Percentiles rank a stretch among this genome's conserved stretches.
These are phyloP conservation scores for Apotomis betuletana DNA, from an alignment of 2,888 invertebrate genomes.

Conservation along the genomic window DNA sequence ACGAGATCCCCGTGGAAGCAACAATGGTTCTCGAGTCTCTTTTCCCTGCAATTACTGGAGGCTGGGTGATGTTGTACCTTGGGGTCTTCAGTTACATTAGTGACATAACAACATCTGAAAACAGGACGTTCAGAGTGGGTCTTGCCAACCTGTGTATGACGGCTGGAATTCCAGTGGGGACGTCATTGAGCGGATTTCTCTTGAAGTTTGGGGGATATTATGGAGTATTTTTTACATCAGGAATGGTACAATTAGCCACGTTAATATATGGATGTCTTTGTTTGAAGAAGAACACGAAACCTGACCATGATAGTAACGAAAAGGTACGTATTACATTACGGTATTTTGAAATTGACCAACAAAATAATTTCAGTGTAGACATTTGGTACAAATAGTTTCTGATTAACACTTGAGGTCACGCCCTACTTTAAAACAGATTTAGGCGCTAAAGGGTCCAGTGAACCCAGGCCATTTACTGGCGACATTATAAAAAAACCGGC, in stretches of 20 bases:
- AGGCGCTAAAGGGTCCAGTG: too few species aligned
- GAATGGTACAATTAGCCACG: conserved; percentile 68
- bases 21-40: conserved; percentile 80
- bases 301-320: conserved; percentile 51
- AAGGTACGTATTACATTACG: conserved; percentile 53
- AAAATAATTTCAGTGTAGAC: too few species aligned
- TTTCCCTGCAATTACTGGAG: conserved; percentile 81
- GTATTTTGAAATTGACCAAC: too few species aligned
- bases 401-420: too few species aligned
- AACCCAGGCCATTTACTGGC: too few species aligned
- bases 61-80: conserved; percentile 81
- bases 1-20: conserved; percentile 79
- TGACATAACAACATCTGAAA: conserved; percentile 80
- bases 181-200: conserved; percentile 81
- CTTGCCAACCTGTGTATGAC: conserved; percentile 84
- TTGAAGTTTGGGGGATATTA: conserved; percentile 72
- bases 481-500: too few species aligned
- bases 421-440: too few species aligned
- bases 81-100: conserved; percentile 86
- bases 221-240: conserved; percentile 69
- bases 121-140: conserved; percentile 84
- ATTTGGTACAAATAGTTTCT: too few species aligned
- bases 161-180: conserved; percentile 82
- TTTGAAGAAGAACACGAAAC: conserved; percentile 69
- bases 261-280: conserved; percentile 64